These are phyloP conservation scores for Saguinus midas DNA, from an alignment of 2,113 vertebrate species.

Conservation along the genomic window DNA sequence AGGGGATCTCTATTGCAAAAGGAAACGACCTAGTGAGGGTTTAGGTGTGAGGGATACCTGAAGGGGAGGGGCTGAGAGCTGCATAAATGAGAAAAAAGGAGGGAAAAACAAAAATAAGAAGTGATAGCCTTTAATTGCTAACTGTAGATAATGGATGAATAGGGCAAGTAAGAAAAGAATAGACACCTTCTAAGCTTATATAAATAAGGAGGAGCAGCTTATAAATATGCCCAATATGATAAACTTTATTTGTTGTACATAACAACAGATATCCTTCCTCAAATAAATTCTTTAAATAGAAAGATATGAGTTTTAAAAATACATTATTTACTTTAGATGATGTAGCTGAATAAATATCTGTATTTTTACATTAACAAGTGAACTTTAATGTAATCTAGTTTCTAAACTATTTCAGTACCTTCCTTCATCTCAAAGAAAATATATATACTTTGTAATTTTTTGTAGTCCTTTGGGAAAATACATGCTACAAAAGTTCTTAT, in stretches of 20 bases:
- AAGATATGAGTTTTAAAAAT: neutral
- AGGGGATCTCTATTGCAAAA: neutral
- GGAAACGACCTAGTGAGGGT: neutral
- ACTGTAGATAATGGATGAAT: neutral
- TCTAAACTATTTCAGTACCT: slow-evolving; percentile 7
- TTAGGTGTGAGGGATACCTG: neutral
- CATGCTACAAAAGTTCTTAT: neutral
- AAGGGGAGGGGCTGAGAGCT: neutral
- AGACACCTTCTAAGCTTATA: neutral
- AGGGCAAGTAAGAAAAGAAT: neutral
- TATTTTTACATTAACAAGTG: neutral
- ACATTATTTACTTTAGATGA: neutral
- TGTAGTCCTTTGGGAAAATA: neutral
- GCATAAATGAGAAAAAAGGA: neutral
- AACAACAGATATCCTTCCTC: neutral
- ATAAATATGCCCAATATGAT: neutral
- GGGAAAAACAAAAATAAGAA: neutral
- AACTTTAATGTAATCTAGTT: neutral
- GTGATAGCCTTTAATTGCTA: neutral
- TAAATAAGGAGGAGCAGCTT: neutral
- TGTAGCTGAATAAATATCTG: neutral
- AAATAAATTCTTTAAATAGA: slow-evolving; percentile 3
- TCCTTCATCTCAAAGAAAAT: slow-evolving; percentile 14
- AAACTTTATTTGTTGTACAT: neutral
- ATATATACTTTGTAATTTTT: neutral